Percentiles rank a stretch among this genome's conserved stretches.
phyloP scores from a whole-genome alignment of 2,888 invertebrate genomes.

The Conomelus anceps region DNA sequence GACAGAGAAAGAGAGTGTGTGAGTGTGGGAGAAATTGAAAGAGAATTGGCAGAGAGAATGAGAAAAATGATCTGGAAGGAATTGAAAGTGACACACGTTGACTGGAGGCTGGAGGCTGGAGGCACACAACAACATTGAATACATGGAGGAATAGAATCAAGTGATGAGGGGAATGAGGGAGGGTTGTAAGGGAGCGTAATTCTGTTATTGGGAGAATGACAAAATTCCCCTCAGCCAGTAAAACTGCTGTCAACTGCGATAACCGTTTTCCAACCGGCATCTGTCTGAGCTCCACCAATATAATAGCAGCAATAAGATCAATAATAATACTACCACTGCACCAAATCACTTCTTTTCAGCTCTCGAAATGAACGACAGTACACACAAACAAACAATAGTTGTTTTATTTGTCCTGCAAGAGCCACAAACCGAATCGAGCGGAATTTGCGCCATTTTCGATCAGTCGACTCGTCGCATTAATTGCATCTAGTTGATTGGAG shows the following conservation, averaged over 20 bases:
- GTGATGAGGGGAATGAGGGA: not conserved
- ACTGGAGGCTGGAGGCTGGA: not conserved
- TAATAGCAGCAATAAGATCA: not conserved
- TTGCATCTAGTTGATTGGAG: too few relatives aligned
- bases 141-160: not conserved
- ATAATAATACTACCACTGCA: too few relatives aligned
- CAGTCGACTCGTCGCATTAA: too few relatives aligned
- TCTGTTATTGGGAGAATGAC: not conserved
- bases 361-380: not conserved
- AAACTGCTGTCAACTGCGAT: not conserved
- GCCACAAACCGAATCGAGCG: too few relatives aligned
- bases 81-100: not conserved
- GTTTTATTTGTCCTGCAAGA: not conserved
- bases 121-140: not conserved
- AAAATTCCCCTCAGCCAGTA: not conserved
- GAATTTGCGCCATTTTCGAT: too few relatives aligned
- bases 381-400: not conserved
- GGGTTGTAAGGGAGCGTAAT: not conserved
- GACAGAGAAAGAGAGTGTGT: not conserved
- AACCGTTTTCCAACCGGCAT: not conserved
- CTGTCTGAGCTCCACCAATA: not conserved
- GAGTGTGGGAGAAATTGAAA: not conserved
- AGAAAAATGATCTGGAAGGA: not conserved
- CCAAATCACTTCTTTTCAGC: not conserved
- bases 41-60: too few relatives aligned